These are phyloP conservation scores for Bombus confusus DNA, from an alignment of 1,140 invertebrate species.

Conservation along the genomic window DNA sequence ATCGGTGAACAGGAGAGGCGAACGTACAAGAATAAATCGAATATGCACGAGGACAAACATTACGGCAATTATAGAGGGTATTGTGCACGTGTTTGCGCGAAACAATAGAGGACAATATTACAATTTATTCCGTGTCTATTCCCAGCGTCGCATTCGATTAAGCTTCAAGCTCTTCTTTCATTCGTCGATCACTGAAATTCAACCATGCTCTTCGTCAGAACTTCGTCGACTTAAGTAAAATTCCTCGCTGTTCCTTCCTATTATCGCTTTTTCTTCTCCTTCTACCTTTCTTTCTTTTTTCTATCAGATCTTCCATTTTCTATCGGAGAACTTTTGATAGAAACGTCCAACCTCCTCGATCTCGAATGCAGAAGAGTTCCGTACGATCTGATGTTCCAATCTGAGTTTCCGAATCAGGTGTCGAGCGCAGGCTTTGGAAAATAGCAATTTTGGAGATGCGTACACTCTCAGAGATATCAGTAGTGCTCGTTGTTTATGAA, in stretches of 20 bases:
- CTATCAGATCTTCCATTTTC: constrained; percentile 48
- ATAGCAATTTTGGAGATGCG: constrained; percentile 19
- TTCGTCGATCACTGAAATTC: constrained; percentile 35
- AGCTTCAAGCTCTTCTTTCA: constrained; percentile 35
- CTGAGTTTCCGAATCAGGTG: constrained; percentile 14
- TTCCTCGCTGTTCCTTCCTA: constrained; percentile 16
- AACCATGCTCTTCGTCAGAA: neutral
- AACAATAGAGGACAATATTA: constrained; percentile 35
- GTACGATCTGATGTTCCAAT: neutral
- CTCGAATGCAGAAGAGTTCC: constrained; percentile 42
- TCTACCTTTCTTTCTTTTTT: neutral
- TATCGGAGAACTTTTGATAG: constrained; percentile 46
- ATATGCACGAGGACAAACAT: neutral
- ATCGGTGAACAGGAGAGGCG: neutral
- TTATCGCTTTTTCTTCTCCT: neutral
- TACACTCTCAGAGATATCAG: neutral
- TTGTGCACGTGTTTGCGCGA: constrained; percentile 3
- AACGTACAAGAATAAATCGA: constrained; percentile 8
- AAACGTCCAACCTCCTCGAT: constrained; percentile 48
- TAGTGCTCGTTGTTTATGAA: neutral
- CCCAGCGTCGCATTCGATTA: constrained; percentile 25
- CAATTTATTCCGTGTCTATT: neutral
- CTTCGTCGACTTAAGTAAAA: constrained; percentile 48
- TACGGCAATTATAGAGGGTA: constrained; percentile 32
- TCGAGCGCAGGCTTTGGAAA: neutral